Evolutionary conservation across 1,140 invertebrate genomes (phyloP).

Genomic region (Alviniconcha marisindica): DNA sequence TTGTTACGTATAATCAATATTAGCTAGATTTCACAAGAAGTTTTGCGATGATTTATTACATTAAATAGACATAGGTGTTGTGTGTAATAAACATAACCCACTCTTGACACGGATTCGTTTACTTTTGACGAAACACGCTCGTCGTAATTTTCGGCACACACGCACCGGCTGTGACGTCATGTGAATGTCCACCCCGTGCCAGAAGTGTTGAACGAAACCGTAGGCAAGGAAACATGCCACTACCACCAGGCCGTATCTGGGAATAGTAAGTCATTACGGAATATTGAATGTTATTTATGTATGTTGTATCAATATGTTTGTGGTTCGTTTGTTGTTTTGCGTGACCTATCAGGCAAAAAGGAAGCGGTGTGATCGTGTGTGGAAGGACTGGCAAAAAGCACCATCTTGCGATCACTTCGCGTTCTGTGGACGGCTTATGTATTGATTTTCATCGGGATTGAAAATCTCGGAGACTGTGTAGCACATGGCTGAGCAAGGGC

Average conservation of each 20-base stretch:
- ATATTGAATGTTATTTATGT: no score
- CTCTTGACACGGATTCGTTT: no score
- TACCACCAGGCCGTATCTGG: slow-evolving; percentile 26
- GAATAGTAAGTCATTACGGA: slow-evolving; percentile 45
- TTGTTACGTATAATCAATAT: slow-evolving; percentile 3
- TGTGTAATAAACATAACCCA: no score
- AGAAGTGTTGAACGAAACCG: slow-evolving; percentile 8
- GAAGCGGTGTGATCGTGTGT: no score
- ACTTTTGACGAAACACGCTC: no score
- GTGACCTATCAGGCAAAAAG: no score
- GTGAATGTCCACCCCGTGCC: slow-evolving; percentile 44
- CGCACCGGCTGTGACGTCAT: slow-evolving; percentile 47
- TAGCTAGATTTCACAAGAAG: no score
- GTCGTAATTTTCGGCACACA: not conserved
- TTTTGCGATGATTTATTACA: no score
- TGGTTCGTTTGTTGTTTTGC: no score
- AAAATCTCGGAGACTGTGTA: not conserved
- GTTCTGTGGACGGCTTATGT: not conserved
- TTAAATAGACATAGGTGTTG: no score
- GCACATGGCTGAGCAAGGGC: not conserved
- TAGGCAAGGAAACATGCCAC: slow-evolving; percentile 46
- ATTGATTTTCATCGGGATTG: not conserved
- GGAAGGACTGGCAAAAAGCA: not conserved
- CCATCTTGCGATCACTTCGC: slow-evolving; percentile 6
- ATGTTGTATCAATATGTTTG: no score